A percentile compares a stretch with the other conserved stretches of the same genome.
Conservation (phyloP, 2,797 vertebrate species). For the Percopsis omiscomaycus region DNA sequence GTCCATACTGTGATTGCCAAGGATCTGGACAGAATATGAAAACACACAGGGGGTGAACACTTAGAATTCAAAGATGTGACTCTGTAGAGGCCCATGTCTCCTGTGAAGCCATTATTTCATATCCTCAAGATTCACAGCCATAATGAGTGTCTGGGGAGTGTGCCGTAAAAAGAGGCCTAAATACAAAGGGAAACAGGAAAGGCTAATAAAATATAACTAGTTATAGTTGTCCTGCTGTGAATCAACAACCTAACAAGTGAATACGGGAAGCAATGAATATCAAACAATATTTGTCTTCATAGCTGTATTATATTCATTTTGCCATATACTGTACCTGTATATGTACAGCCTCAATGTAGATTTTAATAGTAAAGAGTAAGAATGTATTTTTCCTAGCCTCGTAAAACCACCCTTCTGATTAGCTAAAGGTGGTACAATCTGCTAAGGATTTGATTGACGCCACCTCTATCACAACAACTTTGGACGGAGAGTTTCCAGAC, state of each 20-base stretch:
- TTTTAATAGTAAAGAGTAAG: not conserved
- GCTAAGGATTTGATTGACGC: too few relatives aligned
- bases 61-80: conserved; percentile 35
- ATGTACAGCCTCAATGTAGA: not conserved
- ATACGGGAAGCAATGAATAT: not conserved
- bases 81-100: conserved; percentile 47
- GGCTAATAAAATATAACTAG: conserved; percentile 41
- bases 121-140: conserved; percentile 61
- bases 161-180: conserved; percentile 45
- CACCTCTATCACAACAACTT: too few relatives aligned
- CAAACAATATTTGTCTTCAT: not conserved
- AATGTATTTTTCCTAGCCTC: not conserved
- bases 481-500: too few relatives aligned
- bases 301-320: not conserved
- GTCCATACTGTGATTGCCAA: conserved; percentile 23
- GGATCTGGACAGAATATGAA: conserved; percentile 24
- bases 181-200: conserved; percentile 38
- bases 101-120: conserved; percentile 67
- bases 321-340: not conserved
- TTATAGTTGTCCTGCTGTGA: conserved; percentile 35
- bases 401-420: too few relatives aligned
- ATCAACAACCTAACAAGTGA: conserved; percentile 30
- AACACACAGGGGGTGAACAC: conserved; percentile 16
- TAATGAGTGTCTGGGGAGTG: conserved; percentile 65
- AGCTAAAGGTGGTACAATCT: too few relatives aligned